phyloP scores from a whole-genome alignment of 2,113 vertebrate genomes.

The Tenrec ecaudatus region DNA sequence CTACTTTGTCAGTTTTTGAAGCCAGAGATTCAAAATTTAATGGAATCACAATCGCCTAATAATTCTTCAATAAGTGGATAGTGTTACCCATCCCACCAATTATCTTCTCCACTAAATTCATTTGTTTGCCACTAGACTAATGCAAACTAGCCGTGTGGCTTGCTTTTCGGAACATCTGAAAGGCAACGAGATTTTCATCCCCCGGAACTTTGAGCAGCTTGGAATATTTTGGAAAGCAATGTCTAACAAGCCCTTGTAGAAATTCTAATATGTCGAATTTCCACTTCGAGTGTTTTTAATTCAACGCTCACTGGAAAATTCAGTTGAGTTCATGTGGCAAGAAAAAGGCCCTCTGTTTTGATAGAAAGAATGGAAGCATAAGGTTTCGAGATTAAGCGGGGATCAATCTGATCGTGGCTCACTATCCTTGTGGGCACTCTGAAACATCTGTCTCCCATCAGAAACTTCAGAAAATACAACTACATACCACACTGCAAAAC shows the following conservation, averaged over 20 bases:
- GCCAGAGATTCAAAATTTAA: background rate
- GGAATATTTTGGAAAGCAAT: slow-evolving; percentile 59
- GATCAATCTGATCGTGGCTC: slow-evolving; percentile 88
- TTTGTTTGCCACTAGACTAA: background rate
- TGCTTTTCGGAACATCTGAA: background rate
- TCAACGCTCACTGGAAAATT: slow-evolving; percentile 75
- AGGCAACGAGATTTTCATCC: slow-evolving; percentile 43
- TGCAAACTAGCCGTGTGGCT: background rate
- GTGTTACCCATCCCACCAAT: background rate
- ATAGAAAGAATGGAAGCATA: slow-evolving; percentile 81
- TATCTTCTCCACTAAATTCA: background rate
- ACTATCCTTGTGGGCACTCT: slow-evolving; percentile 85
- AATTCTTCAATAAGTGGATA: background rate
- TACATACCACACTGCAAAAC: slow-evolving; percentile 75
- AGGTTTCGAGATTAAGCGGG: slow-evolving; percentile 88
- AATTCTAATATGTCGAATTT: slow-evolving; percentile 42
- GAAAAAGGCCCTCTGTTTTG: slow-evolving; percentile 79
- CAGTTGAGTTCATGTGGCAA: slow-evolving; percentile 83
- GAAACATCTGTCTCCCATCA: slow-evolving; percentile 87
- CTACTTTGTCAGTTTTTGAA: background rate
- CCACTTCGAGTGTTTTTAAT: slow-evolving; percentile 16
- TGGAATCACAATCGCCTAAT: background rate
- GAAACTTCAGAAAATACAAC: slow-evolving; percentile 83
- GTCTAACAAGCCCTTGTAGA: slow-evolving; percentile 27
- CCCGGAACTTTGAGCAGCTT: slow-evolving; percentile 25